Conservation (phyloP, 2,888 invertebrate genomes). For the Andrena bucephala region DNA sequence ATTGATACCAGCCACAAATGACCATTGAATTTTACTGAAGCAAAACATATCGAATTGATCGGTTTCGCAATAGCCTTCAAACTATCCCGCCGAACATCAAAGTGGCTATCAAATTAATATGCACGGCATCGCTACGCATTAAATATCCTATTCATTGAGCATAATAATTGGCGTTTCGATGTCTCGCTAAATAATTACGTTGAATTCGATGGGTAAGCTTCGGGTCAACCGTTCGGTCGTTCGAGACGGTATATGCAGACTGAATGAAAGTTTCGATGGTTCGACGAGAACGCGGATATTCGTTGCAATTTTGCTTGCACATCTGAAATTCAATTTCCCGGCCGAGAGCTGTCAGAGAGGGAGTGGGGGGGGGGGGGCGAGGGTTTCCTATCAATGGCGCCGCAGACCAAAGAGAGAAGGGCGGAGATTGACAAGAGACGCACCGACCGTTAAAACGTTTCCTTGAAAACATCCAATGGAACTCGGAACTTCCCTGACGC, state of each 20-base stretch:
- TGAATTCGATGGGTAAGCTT: neutral
- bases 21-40: neutral
- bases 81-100: neutral
- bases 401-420: conserved; percentile 59
- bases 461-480: conserved; percentile 47
- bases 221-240: neutral
- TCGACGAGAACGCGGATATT: conserved; percentile 35
- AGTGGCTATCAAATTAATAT: conserved; percentile 18
- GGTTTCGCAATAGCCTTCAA: neutral
- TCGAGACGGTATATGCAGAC: neutral
- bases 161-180: neutral
- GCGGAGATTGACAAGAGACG: conserved; percentile 67
- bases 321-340: conserved; percentile 61
- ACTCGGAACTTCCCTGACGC: conserved; percentile 70
- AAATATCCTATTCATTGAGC: conserved; percentile 1
- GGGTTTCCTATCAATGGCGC: conserved; percentile 45
- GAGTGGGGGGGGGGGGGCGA: neutral
- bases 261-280: conserved; percentile 28
- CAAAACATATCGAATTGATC: neutral
- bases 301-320: conserved; percentile 55
- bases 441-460: conserved; percentile 45
- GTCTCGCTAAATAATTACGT: neutral
- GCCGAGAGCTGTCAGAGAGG: conserved; percentile 40
- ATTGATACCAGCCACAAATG: neutral
- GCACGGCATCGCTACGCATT: neutral